Base-by-base conservation (phyloP, 2,888 invertebrate genomes). In the Tholera decimalis region DNA sequence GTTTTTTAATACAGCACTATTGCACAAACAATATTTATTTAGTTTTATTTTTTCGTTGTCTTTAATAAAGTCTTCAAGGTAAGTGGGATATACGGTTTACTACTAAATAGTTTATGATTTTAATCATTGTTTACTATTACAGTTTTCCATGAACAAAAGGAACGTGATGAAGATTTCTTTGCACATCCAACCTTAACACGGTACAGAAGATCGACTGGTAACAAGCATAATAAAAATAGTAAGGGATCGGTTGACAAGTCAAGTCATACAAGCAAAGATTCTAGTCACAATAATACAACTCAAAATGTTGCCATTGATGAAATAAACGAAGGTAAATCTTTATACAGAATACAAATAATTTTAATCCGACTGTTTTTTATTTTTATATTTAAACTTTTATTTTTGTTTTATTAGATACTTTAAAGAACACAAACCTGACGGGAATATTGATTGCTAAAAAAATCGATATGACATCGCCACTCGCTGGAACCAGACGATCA, bases 251-350 rank as follows among this genome's bases (percentile, higher is more conserved):
- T 64, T n/a, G 66, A 56, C 20, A 74, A 66, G 20, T 1, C 30
- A 8, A 55, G 1, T 37, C 41, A 50, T 9, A 60, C 33, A 8
- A 35, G 9, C 6, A 22, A 20, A 6, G 20, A 22, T 24, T 30
- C 55, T 37, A 73, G 67, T 28, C 66, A 74, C 13, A 88, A 93
- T 70, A 77, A 83, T 60, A 86, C 95, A 68, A 65, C 92, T 0
- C 87, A 83, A 53, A 91, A 91, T 80, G 84, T 92, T 41, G 85
- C 88, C 1, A 68, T 91, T 1, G 93, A 95, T 75, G 95, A 94
- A 76, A 51, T 92, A 0, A 90, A 93, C 80, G 91, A 92, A 90
- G 92, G 93, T 93, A 84, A 28, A 28, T 4, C 0, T 15, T 18
- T 5, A 20, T 1, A 11, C 53, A 28, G 8, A 28, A 35, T 3